Base-by-base conservation (phyloP, 2,113 vertebrate genomes). In the Neolamprologus falcicula region DNA sequence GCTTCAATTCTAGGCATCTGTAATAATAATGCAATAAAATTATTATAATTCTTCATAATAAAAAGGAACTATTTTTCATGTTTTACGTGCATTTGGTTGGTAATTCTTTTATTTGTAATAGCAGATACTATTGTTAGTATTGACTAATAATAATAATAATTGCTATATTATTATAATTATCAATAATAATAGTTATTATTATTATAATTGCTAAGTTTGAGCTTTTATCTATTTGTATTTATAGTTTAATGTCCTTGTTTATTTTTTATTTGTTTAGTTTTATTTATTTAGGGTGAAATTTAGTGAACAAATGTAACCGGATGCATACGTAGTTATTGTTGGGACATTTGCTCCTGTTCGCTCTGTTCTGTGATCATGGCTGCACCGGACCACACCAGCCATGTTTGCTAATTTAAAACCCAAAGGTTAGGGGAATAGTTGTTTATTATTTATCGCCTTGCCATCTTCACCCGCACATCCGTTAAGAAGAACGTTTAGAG, bases 391-490 rank as follows among this genome's bases (percentile, higher is more conserved):
- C 90, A 94, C 93, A 96, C 94, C 96, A 97, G 97, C 96, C 97
- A 96, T 97, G 96, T 97, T 97, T 96, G 95, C 95, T 96, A 96
- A 96, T 96, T 95, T 96, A 96, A 96, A 96, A 93, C 95, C 95
- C 94, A 96, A 95, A 96, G 96, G 95, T 96, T 96, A 94, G 95
- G 95, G 90, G 92, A 94, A 90, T 92, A 94, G 89, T 95, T 96
- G 93, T 92, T 95, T 96, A 94, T 94, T 96, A 95, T 96, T 96
- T 93, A 94, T 94, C 94, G 88, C 80, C 42, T 87, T 92, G 88
- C 84, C 92, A 87, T 95, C 94, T 89, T 86, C 91, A 89, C 81
- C 83, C 79, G 45, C 84, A 90, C 35, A 91, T 33, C 88, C 81
- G 79, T 81, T 83, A 76, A 87, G 57, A 90, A 91, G 91, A 90